Percentiles rank a stretch among this genome's conserved stretches.
Conservation (phyloP, 2,113 vertebrate genomes). For the Scortum barcoo region DNA sequence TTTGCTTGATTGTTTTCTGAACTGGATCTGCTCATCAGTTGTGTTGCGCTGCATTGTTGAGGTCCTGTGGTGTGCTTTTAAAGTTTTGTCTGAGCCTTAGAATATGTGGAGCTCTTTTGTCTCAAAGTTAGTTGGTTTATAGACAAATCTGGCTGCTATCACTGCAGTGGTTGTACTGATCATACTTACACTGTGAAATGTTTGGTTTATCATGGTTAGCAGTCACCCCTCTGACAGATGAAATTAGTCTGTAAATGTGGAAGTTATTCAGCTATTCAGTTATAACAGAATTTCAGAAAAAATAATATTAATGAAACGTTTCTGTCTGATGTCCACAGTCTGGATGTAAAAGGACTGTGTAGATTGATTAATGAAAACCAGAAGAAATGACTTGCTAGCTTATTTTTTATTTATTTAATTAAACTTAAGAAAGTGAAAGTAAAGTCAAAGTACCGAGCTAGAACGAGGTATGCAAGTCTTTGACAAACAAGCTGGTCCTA, state of each 20-base stretch:
- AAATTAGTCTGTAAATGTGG: not conserved
- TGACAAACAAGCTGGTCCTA: not conserved
- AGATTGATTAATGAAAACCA: not conserved
- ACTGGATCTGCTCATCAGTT: slow-evolving; percentile 75
- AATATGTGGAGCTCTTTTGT: slow-evolving; percentile 54
- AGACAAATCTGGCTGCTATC: slow-evolving; percentile 13
- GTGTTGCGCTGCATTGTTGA: slow-evolving; percentile 54
- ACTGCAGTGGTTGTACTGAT: not conserved
- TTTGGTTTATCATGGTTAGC: not conserved
- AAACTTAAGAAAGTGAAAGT: not conserved
- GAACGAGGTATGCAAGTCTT: not conserved
- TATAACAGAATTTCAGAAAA: not conserved
- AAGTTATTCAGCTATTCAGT: not conserved
- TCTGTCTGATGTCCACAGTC: not conserved
- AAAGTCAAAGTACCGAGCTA: not conserved
- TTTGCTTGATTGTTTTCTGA: slow-evolving; percentile 77
- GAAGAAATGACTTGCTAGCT: not conserved
- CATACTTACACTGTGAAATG: not conserved
- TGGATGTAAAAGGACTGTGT: not conserved
- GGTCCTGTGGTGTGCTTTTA: slow-evolving; percentile 71
- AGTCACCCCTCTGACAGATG: not conserved
- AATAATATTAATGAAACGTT: not conserved
- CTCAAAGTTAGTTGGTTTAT: slow-evolving; percentile 53
- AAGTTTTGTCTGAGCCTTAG: slow-evolving; percentile 63
- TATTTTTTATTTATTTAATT: not conserved